Evolutionary conservation across 1,140 invertebrate species (phyloP).

Genomic region (Asobara japonica): DNA sequence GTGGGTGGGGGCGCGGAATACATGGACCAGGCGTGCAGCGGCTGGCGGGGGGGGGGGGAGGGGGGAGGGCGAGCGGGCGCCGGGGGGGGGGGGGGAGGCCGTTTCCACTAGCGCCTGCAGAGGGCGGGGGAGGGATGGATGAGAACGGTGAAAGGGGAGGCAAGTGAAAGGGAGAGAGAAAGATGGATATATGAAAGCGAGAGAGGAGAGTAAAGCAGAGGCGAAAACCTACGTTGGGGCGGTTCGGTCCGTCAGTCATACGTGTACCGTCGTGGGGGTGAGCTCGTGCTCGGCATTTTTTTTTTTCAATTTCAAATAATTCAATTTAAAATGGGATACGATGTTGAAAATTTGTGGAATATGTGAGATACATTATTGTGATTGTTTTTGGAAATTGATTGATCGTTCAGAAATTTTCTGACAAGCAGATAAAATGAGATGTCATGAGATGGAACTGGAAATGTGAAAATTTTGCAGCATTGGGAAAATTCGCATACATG

Average conservation of each 20-base stretch:
- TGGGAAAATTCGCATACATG: too few relatives aligned
- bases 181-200: not conserved
- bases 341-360: not conserved
- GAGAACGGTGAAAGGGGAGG: not conserved
- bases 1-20: not conserved
- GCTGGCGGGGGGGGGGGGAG: not conserved
- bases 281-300: constrained; percentile 20
- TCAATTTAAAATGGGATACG: not conserved
- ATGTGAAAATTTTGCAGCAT: too few relatives aligned
- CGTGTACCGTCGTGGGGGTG: constrained; percentile 28
- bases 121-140: not conserved
- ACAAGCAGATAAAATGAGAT: too few relatives aligned
- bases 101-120: not conserved
- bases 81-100: not conserved
- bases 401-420: too few relatives aligned
- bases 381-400: too few relatives aligned
- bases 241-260: constrained; percentile 34
- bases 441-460: too few relatives aligned
- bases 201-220: not conserved
- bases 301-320: not conserved
- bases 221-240: constrained; percentile 25
- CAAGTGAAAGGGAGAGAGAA: not conserved
- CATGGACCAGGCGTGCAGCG: not conserved
- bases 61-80: not conserved
- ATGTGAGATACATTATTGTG: not conserved